Evolutionary conservation across 2,797 vertebrate genomes (phyloP), one percentile per base, ranked within the genome.

Genomic region (Macroramphosus scolopax): DNA sequence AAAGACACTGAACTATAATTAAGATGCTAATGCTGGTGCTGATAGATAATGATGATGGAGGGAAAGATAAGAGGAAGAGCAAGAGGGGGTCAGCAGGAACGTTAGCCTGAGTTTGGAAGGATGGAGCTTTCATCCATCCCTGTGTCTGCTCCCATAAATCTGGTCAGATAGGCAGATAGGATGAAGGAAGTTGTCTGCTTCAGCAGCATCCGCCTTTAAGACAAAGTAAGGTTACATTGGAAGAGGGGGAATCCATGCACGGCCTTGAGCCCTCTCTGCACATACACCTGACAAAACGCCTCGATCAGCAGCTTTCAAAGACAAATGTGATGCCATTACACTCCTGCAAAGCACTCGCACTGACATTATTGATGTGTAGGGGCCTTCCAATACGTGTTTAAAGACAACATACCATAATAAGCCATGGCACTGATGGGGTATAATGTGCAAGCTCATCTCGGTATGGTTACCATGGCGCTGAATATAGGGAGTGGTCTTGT

Each of bases 391-490:
- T 42, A 37, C 2, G 14, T 11, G 5, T 68, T 47, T 31, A 29
- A 37, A 29, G 11, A 45, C 24, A 9, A 35, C 18, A 70, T 42
- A 50, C 44, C 24, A 48, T 67, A 29, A 57, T 46, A 47, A 41
- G n/a, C 5, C 6, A 5, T 15, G 13, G 15, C 12, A 43, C 28
- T 17, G 39, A 33, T 30, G 12, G 8, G 34, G 40, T 60, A 5
- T 32, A 44, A 72, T 62, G 74, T 64, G 74, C 20, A 55, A 34
- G 42, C 31, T 54, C 11, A 55, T 85, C 60, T 51, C 73, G n/a
- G n/a, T 66, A 80, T 81, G 83, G 81, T 71, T 73, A 82, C 80
- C 34, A 15, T 45, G 48, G 34, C 14, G 68, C 29, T 6, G 33
- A 57, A 69, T 51, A 63, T 45, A 75, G 73, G 72, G 74, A 79